Evolutionary conservation across 2,888 invertebrate species (phyloP), one percentile per base, ranked within the genome.

Genomic region (Lasioglossum calceatum): DNA sequence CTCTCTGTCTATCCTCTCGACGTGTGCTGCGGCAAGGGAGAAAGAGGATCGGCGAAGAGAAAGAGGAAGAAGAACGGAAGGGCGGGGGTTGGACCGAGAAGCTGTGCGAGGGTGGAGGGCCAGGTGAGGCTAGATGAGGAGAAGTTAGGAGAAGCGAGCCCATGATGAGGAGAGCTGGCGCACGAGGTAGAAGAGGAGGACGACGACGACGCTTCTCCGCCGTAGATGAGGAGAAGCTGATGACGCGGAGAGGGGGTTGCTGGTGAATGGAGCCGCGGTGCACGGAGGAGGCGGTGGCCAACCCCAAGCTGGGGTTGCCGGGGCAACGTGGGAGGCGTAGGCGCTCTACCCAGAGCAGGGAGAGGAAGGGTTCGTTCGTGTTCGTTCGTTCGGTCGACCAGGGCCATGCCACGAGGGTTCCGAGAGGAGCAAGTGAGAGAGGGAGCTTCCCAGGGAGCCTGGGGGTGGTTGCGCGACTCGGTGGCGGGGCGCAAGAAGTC

Each of bases 251-350:
- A 70, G 89, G 92, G 90, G 93, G 93, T 92, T 92, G 90, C 93
- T 92, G n/a, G 92, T 93, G 94, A 94, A 94, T 93, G 93, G 93
- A 93, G 92, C 92, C 87, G 92, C 87, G 90, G 90, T 87, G 91
- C 93, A 92, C 92, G 93, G 93, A 92, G 93, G 94, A 92, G 93
- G 94, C 91, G 92, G 93, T 91, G 93, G 93, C 94, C 94, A 94
- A 94, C 94, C 95, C 95, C 94, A 93, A 94, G 93, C 92, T 89
- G 92, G 92, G 91, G 94, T 95, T 94, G 94, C 94, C 94, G 92
- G 91, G 94, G 94, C 94, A 94, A 95, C 94, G 92, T 90, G 94
- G 92, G 93, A 94, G 94, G 93, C 93, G 93, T 92, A 93, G 93
- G 93, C 93, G 92, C 92, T 91, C 87, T 86, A 89, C 87, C 58